These are phyloP conservation scores for Setipinna tenuifilis DNA, from an alignment of 2,797 vertebrate genomes.

Conservation along the genomic window DNA sequence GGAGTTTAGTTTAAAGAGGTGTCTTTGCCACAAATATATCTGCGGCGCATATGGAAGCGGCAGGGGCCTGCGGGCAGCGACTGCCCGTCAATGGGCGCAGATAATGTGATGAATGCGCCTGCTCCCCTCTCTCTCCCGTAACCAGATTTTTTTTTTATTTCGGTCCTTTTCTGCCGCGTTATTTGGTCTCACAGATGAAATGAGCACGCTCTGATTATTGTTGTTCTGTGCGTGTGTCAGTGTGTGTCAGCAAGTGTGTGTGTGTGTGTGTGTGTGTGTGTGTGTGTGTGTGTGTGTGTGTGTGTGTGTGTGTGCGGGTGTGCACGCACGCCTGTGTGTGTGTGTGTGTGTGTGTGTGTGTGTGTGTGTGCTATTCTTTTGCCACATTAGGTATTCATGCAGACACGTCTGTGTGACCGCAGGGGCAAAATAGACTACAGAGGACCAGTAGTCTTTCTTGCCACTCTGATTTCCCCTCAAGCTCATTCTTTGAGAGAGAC, in stretches of 20 bases:
- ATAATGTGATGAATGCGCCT: constrained; percentile 64
- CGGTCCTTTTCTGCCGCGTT: constrained; percentile 39
- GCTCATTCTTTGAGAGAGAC: constrained; percentile 21
- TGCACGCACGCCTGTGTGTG: no score
- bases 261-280: constrained; percentile 25
- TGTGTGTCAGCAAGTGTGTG: background rate
- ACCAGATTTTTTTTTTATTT: constrained; percentile 57
- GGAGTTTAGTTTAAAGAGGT: constrained; percentile 60
- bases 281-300: constrained; percentile 24
- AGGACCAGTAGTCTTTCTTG: constrained; percentile 25
- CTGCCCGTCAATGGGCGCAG: constrained; percentile 60
- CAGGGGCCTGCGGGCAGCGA: constrained; percentile 61
- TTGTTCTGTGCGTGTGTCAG: constrained; percentile 42
- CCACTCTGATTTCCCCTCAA: constrained; percentile 18
- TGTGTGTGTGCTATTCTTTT: background rate
- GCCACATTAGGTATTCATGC: background rate
- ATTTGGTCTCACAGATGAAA: constrained; percentile 60
- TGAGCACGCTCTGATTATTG: constrained; percentile 48
- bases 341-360: no score
- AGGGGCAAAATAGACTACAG: constrained; percentile 28
- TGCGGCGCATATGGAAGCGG: constrained; percentile 51
- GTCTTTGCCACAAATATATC: constrained; percentile 53
- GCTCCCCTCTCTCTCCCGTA: constrained; percentile 35
- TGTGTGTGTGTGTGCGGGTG: constrained; percentile 8
- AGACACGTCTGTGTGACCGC: background rate